Conservation (phyloP, 1,140 invertebrate genomes). For the Bombus superbus region DNA sequence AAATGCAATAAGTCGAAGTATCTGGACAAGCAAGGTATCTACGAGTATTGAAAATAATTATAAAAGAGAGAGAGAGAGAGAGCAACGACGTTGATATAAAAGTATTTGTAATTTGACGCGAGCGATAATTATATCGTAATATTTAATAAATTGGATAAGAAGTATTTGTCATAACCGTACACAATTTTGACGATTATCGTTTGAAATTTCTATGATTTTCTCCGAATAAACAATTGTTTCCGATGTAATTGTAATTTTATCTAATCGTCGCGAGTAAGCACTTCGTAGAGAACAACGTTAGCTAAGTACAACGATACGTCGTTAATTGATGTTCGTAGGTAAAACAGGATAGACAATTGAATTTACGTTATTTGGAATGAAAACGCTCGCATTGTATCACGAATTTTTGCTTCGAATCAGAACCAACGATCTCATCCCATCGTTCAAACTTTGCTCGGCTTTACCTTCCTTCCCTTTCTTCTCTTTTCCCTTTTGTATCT, state of each 20-base stretch:
- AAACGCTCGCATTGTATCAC: conserved; percentile 64
- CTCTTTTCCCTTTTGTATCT: conserved; percentile 24
- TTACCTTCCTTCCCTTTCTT: conserved; percentile 23
- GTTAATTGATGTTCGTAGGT: not conserved
- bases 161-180: too few relatives aligned
- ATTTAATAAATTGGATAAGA: too few relatives aligned
- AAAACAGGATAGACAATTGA: not conserved
- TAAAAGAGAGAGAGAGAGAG: not conserved
- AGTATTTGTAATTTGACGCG: not conserved
- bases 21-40: too few relatives aligned
- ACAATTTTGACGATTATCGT: too few relatives aligned
- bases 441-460: conserved; percentile 50
- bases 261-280: not conserved
- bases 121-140: too few relatives aligned
- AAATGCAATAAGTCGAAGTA: too few relatives aligned
- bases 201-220: not conserved
- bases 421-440: conserved; percentile 47
- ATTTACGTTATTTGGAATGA: not conserved
- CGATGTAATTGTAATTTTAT: too few relatives aligned
- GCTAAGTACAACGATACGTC: too few relatives aligned
- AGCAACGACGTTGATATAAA: not conserved
- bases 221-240: not conserved
- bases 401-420: conserved; percentile 59
- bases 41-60: not conserved
- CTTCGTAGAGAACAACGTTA: not conserved